Evolutionary conservation across 92 coral and sea anemone species (phyloP), one percentile per base, ranked within the genome.

Genomic region (Phenganax stokvisi): DNA sequence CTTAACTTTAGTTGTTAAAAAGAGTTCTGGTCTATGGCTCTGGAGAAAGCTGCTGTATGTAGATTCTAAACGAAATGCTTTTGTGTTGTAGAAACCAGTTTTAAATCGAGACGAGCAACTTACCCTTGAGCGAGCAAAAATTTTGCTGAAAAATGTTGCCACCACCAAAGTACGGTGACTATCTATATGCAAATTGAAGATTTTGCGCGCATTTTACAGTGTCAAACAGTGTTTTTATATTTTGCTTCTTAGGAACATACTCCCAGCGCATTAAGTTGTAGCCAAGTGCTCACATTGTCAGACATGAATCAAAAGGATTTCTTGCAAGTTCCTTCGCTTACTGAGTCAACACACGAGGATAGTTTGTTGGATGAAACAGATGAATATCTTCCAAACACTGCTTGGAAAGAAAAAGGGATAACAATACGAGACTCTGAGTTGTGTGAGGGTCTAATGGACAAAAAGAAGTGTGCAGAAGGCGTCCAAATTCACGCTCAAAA

Each of bases 101-200:
- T 84, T 94, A 7, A 89, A 86, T 56, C 82, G 76, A 25, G 85
- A 89, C 71, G 96, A 94, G 80, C 86, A 89, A 64, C 87, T 69
- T 54, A 89, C 92, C 56, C 86, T 94, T 55, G 79, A 74, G 77
- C 92, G 90, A 86, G 97, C 98, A 51, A 81, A 91, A 28, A 66
- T 66, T 64, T 86, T 87, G 87, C 81, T 94, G 60, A 92, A 88
- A 51, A 84, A 89, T 56, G 81, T 86, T 57, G 70, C 90, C 68
- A 11, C 37, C 6, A 17, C 11, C 72, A 89, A 92, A 89, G 97
- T 91, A 86, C 20, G 13, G 51, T 56, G 13, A 65, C 20, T 28
- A 67, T 67, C 3, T 20, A 20, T 20, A 20, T 67, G 73, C 65
- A 13, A 59, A 59, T 13, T 59, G 25, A 20, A 68, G 53, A 53